A percentile compares a stretch with the other conserved stretches of the same genome.
Conservation (phyloP, 2,888 invertebrate species). For the Lochmaea crataegi region DNA sequence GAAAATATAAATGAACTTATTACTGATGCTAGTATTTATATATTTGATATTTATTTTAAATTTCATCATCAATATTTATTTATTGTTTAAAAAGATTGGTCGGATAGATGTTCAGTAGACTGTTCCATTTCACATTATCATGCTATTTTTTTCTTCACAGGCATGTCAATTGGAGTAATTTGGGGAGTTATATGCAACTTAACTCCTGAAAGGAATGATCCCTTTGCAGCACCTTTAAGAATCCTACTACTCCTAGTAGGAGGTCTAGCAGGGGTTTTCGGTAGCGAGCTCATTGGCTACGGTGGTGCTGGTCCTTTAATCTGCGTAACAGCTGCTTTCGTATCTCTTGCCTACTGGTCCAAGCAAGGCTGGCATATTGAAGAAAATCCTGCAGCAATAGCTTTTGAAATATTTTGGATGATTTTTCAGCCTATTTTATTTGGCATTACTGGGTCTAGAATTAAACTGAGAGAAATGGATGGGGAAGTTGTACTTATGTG, state of each 20-base stretch:
- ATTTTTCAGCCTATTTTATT: conserved; percentile 88
- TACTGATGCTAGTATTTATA: no score
- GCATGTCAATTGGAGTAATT: conserved; percentile 76
- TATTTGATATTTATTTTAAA: no score
- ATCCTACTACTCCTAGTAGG: conserved; percentile 84
- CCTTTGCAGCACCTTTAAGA: conserved; percentile 79
- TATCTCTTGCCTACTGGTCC: conserved; percentile 85
- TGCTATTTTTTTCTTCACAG: conserved; percentile 9
- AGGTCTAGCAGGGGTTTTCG: conserved; percentile 86
- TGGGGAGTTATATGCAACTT: conserved; percentile 86
- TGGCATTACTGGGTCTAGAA: conserved; percentile 88
- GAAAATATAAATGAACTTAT: background rate
- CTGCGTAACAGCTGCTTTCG: conserved; percentile 85
- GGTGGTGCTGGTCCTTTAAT: conserved; percentile 83
- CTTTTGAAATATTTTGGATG: conserved; percentile 95
- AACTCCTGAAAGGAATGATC: conserved; percentile 85
- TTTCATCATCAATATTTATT: background rate
- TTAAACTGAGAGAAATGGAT: conserved; percentile 81
- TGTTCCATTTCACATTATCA: no score
- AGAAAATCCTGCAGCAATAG: conserved; percentile 87
- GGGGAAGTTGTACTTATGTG: conserved; percentile 77
- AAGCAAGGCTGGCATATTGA: conserved; percentile 87
- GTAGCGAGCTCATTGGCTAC: conserved; percentile 69
- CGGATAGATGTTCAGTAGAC: no score
- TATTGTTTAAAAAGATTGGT: background rate